A percentile compares a stretch with the other conserved stretches of the same genome.
These are phyloP conservation scores for Enteromius anoplus DNA, from an alignment of 2,797 vertebrate species.

Conservation along the genomic window DNA sequence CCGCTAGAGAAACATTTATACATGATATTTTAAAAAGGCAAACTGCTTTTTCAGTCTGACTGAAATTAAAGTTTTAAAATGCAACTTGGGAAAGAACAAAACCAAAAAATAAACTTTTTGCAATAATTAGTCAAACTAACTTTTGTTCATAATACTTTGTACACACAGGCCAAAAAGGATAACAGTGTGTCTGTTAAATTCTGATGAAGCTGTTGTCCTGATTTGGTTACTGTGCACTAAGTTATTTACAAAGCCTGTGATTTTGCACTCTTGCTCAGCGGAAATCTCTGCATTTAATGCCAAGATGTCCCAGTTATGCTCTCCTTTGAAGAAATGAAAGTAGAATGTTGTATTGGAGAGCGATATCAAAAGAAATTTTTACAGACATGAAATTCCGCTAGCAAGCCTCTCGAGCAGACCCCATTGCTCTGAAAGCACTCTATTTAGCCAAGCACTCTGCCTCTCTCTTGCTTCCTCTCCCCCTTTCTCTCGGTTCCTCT, in stretches of 20 bases:
- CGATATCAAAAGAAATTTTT: constrained; percentile 40
- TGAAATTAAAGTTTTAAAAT: neutral
- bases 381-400: constrained; percentile 49
- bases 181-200: constrained; percentile 15
- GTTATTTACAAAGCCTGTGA: constrained; percentile 25
- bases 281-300: constrained; percentile 41
- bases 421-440: constrained; percentile 55
- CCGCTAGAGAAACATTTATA: neutral
- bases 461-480: constrained; percentile 35
- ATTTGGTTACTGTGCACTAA: constrained; percentile 5
- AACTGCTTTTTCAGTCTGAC: neutral
- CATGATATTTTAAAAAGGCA: neutral
- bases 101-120: neutral
- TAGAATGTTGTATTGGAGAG: neutral
- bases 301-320: constrained; percentile 40
- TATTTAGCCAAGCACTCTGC: constrained; percentile 48
- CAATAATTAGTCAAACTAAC: neutral
- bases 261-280: constrained; percentile 25
- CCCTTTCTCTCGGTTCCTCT: constrained; percentile 15
- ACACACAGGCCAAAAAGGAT: neutral
- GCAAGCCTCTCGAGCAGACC: constrained; percentile 49
- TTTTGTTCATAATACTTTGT: neutral
- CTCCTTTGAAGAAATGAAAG: constrained; percentile 47
- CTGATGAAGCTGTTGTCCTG: neutral
- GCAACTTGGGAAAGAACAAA: no score